phyloP scores from a whole-genome alignment of 1,140 invertebrate species.

The Drosophila cardini region DNA sequence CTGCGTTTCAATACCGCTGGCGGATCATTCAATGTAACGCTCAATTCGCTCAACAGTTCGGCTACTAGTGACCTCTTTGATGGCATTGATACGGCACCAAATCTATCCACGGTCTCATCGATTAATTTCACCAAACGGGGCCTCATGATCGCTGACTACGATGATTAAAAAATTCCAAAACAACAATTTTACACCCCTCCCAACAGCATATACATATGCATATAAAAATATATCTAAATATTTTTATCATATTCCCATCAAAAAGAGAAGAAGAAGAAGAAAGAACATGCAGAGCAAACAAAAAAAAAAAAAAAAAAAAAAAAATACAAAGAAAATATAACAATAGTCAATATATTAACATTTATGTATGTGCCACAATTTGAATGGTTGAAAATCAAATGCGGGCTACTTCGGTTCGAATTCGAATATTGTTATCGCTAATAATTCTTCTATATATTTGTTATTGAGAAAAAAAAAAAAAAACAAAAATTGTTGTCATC shows the following conservation, averaged over 20 bases:
- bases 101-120: slow-evolving; percentile 60
- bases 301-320: slow-evolving; percentile 8
- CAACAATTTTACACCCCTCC: slow-evolving; percentile 4
- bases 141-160: slow-evolving; percentile 75
- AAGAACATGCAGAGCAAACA: slow-evolving; percentile 3
- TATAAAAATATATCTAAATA: too few relatives aligned
- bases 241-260: too few relatives aligned
- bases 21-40: slow-evolving; percentile 70
- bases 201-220: too few relatives aligned
- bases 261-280: not conserved
- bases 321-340: slow-evolving; percentile 12
- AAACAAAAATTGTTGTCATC: slow-evolving; percentile 26
- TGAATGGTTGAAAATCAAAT: slow-evolving; percentile 18
- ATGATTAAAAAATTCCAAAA: slow-evolving; percentile 53
- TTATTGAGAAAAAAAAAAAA: too few relatives aligned
- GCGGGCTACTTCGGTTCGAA: slow-evolving; percentile 34
- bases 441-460: slow-evolving; percentile 34
- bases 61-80: slow-evolving; percentile 75
- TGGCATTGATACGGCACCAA: slow-evolving; percentile 62
- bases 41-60: slow-evolving; percentile 73
- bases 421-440: slow-evolving; percentile 47
- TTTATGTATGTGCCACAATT: slow-evolving; percentile 38
- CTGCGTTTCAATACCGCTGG: slow-evolving; percentile 49
- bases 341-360: slow-evolving; percentile 46
- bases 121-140: slow-evolving; percentile 77